These are phyloP conservation scores for Semicossyphus pulcher DNA, from an alignment of 2,113 vertebrate species.

Conservation along the genomic window DNA sequence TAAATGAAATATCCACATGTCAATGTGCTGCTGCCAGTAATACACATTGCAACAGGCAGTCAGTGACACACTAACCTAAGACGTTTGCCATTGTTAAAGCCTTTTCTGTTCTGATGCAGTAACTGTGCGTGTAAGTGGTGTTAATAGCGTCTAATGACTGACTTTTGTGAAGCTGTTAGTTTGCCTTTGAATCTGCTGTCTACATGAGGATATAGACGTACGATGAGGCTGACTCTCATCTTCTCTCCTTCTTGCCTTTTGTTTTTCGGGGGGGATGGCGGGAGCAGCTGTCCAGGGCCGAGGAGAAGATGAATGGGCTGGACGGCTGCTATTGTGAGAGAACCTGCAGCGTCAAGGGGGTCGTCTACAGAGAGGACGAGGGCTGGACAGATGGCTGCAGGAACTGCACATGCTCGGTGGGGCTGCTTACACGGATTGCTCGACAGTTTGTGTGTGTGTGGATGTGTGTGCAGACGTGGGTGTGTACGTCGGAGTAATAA, in stretches of 20 bases:
- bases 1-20: conserved; percentile 2
- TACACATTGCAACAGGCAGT: conserved; percentile 34
- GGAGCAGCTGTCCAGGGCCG: conserved; percentile 93
- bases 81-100: conserved; percentile 6
- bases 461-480: neutral
- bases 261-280: conserved; percentile 17
- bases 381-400: conserved; percentile 97
- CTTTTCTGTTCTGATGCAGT: conserved; percentile 28
- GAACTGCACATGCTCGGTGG: conserved; percentile 98
- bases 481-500: conserved; percentile 32
- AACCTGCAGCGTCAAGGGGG: conserved; percentile 94
- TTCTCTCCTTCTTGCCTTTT: conserved; percentile 44
- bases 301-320: conserved; percentile 97
- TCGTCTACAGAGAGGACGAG: conserved; percentile 94
- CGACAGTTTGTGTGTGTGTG: conserved; percentile 18
- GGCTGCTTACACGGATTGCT: conserved; percentile 60
- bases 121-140: conserved; percentile 21
- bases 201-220: conserved; percentile 33
- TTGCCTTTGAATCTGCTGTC: conserved; percentile 22
- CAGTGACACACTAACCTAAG: conserved; percentile 16
- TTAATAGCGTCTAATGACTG: conserved; percentile 32
- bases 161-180: conserved; percentile 20
- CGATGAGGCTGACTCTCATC: conserved; percentile 29
- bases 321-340: conserved; percentile 98
- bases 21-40: neutral